phyloP scores from a whole-genome alignment of 2,888 invertebrate genomes.

The Pemphredon lugubris region DNA sequence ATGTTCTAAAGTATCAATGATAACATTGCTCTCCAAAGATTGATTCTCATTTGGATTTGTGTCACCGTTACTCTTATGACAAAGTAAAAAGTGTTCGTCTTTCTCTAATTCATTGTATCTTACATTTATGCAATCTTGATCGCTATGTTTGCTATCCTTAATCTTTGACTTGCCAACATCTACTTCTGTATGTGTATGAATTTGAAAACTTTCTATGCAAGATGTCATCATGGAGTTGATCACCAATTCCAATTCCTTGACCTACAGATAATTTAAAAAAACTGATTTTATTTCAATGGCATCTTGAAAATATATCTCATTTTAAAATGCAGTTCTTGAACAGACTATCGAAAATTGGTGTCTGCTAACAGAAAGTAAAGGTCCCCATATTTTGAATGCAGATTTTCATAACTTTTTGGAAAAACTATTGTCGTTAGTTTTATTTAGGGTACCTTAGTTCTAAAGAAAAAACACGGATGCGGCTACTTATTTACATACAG shows the following conservation, averaged over 20 bases:
- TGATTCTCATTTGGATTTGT: constrained; percentile 37
- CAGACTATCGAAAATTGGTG: too few relatives aligned
- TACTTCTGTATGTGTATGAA: constrained; percentile 26
- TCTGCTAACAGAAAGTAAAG: too few relatives aligned
- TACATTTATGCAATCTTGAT: constrained; percentile 39
- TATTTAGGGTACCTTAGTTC: too few relatives aligned
- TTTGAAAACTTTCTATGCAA: constrained; percentile 32
- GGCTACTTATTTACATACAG: too few relatives aligned
- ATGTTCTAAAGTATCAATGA: constrained; percentile 41
- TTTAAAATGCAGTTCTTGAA: background rate
- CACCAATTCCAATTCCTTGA: constrained; percentile 75
- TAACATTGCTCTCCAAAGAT: constrained; percentile 37
- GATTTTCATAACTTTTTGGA: too few relatives aligned
- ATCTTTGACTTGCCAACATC: constrained; percentile 27
- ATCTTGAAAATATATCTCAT: constrained; percentile 2
- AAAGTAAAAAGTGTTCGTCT: constrained; percentile 34
- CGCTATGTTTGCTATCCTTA: constrained; percentile 20
- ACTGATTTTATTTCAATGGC: constrained; percentile 16
- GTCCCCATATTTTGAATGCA: too few relatives aligned
- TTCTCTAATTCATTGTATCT: constrained; percentile 33
- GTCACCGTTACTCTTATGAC: constrained; percentile 31
- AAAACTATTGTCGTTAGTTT: too few relatives aligned
- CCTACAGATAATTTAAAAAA: constrained; percentile 58
- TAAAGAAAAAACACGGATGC: too few relatives aligned
- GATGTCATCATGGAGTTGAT: constrained; percentile 71